These are phyloP conservation scores for Syngnathus acus DNA, from an alignment of 2,797 vertebrate genomes.

Conservation along the genomic window DNA sequence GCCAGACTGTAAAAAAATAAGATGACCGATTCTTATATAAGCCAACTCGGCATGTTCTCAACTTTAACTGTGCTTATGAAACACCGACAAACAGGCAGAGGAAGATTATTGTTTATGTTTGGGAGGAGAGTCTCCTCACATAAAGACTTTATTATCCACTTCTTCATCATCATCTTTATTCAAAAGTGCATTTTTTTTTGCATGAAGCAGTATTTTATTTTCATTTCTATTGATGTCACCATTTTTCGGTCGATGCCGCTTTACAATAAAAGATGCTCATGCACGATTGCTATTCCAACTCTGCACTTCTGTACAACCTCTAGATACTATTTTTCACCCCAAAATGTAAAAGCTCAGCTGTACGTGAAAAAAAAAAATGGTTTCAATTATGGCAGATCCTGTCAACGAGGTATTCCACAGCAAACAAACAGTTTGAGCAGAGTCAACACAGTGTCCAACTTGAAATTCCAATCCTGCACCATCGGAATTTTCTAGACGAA, in stretches of 20 bases:
- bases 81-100: neutral
- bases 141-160: neutral
- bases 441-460: neutral
- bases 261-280: neutral
- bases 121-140: neutral
- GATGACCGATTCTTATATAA: neutral
- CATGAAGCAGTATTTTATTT: too few species aligned
- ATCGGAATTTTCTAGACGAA: slow-evolving; percentile 37
- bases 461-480: slow-evolving; percentile 1
- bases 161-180: neutral
- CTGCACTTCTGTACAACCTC: neutral
- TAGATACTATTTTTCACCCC: neutral
- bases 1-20: neutral
- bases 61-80: neutral
- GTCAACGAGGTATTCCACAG: neutral
- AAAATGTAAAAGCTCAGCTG: neutral
- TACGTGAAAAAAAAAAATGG: neutral
- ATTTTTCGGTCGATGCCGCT: neutral
- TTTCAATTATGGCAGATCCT: neutral
- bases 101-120: neutral
- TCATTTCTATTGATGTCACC: too few species aligned
- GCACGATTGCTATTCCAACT: neutral
- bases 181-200: too few species aligned
- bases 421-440: neutral
- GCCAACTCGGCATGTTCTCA: neutral